Evolutionary conservation across 2,888 invertebrate species (phyloP).

Genomic region (Eucriotettix oculatus): DNA sequence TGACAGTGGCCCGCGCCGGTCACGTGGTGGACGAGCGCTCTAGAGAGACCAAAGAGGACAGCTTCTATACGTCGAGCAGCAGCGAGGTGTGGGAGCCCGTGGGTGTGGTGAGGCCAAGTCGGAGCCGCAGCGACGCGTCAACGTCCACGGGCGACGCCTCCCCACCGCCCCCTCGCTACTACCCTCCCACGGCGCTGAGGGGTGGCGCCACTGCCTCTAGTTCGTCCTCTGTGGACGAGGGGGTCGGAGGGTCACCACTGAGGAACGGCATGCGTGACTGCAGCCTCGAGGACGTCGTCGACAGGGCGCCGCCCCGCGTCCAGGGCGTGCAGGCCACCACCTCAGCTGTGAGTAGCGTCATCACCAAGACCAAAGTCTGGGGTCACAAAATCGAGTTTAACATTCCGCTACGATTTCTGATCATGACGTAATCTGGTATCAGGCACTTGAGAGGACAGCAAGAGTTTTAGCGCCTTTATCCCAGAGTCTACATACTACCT

Average conservation of each 20-base stretch:
- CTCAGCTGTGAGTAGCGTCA: constrained; percentile 11
- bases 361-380: no score
- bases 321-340: constrained; percentile 11
- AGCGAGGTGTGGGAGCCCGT: constrained; percentile 47
- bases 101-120: not conserved
- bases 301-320: not conserved
- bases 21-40: constrained; percentile 51
- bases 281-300: not conserved
- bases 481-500: no score
- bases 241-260: constrained; percentile 5
- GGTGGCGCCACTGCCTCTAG: constrained; percentile 8
- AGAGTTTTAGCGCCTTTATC: no score
- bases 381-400: no score
- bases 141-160: constrained; percentile 5
- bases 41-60: constrained; percentile 53
- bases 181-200: constrained; percentile 7
- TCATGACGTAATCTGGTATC: no score
- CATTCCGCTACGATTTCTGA: no score
- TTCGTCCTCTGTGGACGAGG: constrained; percentile 5
- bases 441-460: no score
- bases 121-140: not conserved
- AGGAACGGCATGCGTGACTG: constrained; percentile 5
- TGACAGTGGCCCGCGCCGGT: constrained; percentile 47
- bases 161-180: constrained; percentile 1
- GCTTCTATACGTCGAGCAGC: constrained; percentile 47